Evolutionary conservation across 2,797 vertebrate species (phyloP).

Genomic region (Tauraco hartlaubi): DNA sequence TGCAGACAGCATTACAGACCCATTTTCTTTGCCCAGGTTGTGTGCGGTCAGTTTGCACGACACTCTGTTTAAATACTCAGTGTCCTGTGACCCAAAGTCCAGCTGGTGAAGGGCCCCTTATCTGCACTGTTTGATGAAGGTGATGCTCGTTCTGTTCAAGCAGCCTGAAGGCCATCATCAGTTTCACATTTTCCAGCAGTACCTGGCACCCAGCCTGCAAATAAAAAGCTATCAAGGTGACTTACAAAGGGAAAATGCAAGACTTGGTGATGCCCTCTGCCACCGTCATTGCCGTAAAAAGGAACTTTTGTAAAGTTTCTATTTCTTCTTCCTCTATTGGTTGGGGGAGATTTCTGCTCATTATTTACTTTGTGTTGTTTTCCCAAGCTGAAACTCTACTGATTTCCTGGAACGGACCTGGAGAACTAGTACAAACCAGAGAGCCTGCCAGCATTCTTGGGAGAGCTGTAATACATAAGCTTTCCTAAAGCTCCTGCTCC

Average conservation of each 20-base stretch:
- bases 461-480: not conserved
- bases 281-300: accelerated
- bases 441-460: not conserved
- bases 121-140: conserved; percentile 49
- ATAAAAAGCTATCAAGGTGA: not conserved
- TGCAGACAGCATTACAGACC: not conserved
- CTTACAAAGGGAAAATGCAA: not conserved
- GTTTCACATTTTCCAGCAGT: not conserved
- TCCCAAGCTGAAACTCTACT: not conserved
- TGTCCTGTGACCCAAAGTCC: not conserved
- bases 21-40: not conserved
- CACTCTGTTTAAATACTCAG: not conserved
- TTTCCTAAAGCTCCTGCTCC: not conserved
- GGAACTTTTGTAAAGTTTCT: not conserved
- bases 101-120: conserved; percentile 1
- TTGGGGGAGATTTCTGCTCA: not conserved
- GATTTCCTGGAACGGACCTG: conserved; percentile 29
- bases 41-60: accelerated
- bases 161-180: not conserved
- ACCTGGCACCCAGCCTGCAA: not conserved
- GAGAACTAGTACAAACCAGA: not conserved
- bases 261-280: accelerated
- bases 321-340: not conserved
- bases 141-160: conserved; percentile 34
- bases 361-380: conserved; percentile 42